phyloP scores from a whole-genome alignment of 2,888 invertebrate species.

The Trachelus iudaicus region DNA sequence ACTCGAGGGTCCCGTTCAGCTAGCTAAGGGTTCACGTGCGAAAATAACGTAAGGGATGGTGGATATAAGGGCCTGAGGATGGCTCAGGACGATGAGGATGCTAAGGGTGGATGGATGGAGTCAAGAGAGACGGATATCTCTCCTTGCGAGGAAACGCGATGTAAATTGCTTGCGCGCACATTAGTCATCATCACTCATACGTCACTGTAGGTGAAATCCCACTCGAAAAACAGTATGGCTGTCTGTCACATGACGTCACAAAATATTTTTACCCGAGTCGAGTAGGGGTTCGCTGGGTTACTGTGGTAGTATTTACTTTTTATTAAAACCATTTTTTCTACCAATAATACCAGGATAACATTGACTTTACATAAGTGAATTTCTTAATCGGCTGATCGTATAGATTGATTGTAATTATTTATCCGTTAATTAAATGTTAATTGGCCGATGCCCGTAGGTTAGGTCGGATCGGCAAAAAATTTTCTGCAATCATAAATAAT shows the following conservation, averaged over 20 bases:
- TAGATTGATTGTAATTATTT: neutral
- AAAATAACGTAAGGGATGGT: constrained; percentile 10
- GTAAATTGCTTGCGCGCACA: constrained; percentile 56
- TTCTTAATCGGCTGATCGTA: neutral
- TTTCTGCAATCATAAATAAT: neutral
- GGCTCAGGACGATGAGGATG: constrained; percentile 13
- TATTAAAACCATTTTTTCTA: neutral
- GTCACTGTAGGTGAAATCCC: neutral
- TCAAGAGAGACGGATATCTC: constrained; percentile 28
- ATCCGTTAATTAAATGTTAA: neutral
- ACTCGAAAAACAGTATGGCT: neutral
- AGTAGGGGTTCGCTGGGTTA: neutral
- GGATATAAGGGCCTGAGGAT: constrained; percentile 20
- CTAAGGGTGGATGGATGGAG: constrained; percentile 16
- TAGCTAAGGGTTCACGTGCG: constrained; percentile 10
- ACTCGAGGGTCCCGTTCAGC: constrained; percentile 29
- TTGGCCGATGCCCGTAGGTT: neutral
- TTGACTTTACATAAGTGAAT: neutral
- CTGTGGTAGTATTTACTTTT: neutral
- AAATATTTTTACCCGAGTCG: neutral
- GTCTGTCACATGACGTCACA: neutral
- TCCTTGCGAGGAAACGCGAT: constrained; percentile 45
- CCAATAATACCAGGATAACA: accelerated
- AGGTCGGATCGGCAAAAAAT: neutral
- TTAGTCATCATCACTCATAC: constrained; percentile 58